Base-by-base conservation (phyloP, 2,797 vertebrate genomes). In the Myotis planiceps region DNA sequence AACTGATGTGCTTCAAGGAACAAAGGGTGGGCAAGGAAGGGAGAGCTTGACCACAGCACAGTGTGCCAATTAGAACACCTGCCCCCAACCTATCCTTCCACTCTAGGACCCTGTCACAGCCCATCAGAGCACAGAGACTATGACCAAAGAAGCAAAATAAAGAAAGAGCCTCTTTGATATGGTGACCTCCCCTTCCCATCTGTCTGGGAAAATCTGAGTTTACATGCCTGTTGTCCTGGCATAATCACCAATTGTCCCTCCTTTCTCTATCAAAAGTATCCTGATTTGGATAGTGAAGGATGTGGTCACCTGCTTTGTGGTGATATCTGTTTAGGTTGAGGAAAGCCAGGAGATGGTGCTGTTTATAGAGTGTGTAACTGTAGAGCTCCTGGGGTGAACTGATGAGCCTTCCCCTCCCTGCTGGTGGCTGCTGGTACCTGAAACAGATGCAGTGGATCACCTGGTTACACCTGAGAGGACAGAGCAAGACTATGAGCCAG, bases 401-500 rank as follows among this genome's bases (percentile, higher is more conserved):
- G 53, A 58, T 53, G 51, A 14, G 6, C 5, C 9, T 14, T 14
- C 5, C 14, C 9, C 14, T 37, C 42, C 32, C 1, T 2, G 2
- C 34, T 74, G 53, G 29, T 25, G 53, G 18, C 65, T 39, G 19
- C 45, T 37, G 15, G 25, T 25, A 8, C 68, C 79, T n/a, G n/a
- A 66, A n/a, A 25, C 32, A 53, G 45, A 34, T 4, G 29, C 12
- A 29, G 23, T 10, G 34, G 14, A 78, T 53, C 66, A 13, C 13
- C 32, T 4, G 3, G 18, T 34, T 74, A 39, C 0, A 5, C 2
- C 55, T 25, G 12, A 72, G n/a, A 34, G 32, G 2, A 0, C 0
- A 1, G 51, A 53, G 25, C 19, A 58, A 34, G 29, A 12, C 6
- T 7, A 16, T 14, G 53, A 27, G 5, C 10, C 18, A 8, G 37